Percentiles rank a stretch among this genome's conserved stretches.
Conservation (phyloP, 2,113 vertebrate genomes). For the Vulpes ferrilata region DNA sequence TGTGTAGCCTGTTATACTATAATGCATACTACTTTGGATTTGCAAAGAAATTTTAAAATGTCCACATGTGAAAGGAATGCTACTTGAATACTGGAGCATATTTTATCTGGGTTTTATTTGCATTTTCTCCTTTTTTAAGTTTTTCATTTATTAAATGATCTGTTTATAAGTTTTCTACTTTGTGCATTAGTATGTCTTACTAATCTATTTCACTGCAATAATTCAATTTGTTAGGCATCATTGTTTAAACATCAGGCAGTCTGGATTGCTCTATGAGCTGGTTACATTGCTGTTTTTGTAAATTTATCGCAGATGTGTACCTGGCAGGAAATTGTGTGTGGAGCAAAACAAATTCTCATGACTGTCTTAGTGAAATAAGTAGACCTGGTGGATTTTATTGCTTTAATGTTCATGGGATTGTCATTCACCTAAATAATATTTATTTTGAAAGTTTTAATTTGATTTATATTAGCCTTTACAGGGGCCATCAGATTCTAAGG, state of each 20-base stretch:
- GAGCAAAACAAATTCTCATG: neutral
- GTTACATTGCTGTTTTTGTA: neutral
- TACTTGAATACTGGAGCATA: neutral
- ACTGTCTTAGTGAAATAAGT: neutral
- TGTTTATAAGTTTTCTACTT: neutral
- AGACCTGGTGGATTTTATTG: neutral
- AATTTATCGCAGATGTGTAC: neutral
- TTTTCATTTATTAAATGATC: neutral
- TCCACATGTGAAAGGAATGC: neutral
- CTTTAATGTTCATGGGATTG: neutral
- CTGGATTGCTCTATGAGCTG: neutral
- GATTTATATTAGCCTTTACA: slow-evolving; percentile 25
- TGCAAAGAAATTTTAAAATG: neutral
- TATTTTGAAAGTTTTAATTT: slow-evolving; percentile 38
- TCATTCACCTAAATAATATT: neutral
- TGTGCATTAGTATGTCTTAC: neutral
- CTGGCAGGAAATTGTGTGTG: neutral
- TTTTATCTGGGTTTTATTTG: slow-evolving; percentile 8
- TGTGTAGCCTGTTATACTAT: neutral
- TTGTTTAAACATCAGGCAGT: neutral
- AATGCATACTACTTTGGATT: neutral
- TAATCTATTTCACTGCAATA: neutral
- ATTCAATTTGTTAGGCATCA: neutral
- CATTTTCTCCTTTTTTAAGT: slow-evolving; percentile 10
- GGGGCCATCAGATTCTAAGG: neutral